Evolutionary conservation across 2,797 vertebrate genomes (phyloP).

Genomic region (Cyprinodon diabolis): DNA sequence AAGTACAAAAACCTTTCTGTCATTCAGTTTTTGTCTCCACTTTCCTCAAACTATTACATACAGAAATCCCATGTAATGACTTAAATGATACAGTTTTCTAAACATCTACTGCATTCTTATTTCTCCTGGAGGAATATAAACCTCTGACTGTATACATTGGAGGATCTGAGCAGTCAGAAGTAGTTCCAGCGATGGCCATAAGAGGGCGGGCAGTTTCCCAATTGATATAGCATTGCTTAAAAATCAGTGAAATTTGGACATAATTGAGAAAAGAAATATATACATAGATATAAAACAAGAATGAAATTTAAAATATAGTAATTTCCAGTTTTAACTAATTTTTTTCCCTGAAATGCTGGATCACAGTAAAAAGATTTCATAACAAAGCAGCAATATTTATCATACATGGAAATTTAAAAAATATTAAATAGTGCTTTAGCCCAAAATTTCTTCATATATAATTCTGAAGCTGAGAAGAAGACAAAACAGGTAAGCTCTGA

Average conservation of each 20-base stretch:
- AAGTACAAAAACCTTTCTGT: conserved; percentile 41
- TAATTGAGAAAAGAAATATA: conserved; percentile 51
- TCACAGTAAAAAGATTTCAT: conserved; percentile 11
- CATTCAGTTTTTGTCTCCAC: conserved; percentile 23
- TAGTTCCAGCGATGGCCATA: conserved; percentile 15
- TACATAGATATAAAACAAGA: conserved; percentile 42
- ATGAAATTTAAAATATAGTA: conserved; percentile 37
- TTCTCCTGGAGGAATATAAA: conserved; percentile 38
- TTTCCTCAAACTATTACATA: conserved; percentile 26
- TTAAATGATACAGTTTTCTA: conserved; percentile 30
- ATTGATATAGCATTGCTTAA: conserved; percentile 7
- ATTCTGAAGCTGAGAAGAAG: not conserved
- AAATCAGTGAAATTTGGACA: conserved; percentile 38
- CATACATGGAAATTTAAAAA: not conserved
- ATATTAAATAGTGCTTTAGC: not conserved
- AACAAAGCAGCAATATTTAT: not conserved
- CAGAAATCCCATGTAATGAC: conserved; percentile 5
- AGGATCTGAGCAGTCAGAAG: conserved; percentile 30
- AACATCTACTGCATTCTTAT: conserved; percentile 14
- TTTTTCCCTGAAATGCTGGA: conserved; percentile 3
- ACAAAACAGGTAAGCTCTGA: not conserved
- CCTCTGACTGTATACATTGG: conserved; percentile 19
- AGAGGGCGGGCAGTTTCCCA: conserved; percentile 50
- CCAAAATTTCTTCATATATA: not conserved
- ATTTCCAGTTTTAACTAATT: conserved; percentile 65